Evolutionary conservation across 2,888 invertebrate genomes (phyloP), one percentile per base, ranked within the genome.

Genomic region (Globia sparganii): DNA sequence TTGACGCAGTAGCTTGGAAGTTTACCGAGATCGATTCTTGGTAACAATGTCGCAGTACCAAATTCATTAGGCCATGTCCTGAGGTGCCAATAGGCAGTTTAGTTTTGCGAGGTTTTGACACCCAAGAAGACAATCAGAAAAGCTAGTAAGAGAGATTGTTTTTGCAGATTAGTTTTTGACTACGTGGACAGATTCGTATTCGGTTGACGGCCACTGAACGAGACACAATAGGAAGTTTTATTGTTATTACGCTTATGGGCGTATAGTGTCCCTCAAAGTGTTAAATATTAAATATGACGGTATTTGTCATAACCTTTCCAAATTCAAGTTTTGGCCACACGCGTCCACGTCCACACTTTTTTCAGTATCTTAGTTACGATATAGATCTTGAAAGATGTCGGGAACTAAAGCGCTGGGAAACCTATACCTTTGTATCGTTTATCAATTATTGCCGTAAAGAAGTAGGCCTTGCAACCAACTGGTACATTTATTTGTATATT

Each of bases 1-100:
- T 28, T 58, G 78, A 53, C 72, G 65, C 65, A 79, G 49, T n/a
- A 46, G 49, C 3, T 46, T 28, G 34, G 6, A 28, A 9, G 31
- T 59, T 65, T 21, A 65, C 28, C 11, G 11, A 18, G 31, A n/a
- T 31, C 70, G 43, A 11, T 31, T 65, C 37, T 49, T 37, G 46
- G 46, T 37, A 15, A n/a, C 34, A n/a, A 59, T 5, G n/a, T 18
- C 31, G 25, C 21, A 15, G 21, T 34, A 25, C 1, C 4, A 34
- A 59, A 21, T 0, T 62, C 21, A 25, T 25, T 25, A 21, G 5
- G 25, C 25, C 25, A 25, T 53, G 9, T 53, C 53, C 11, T 53
- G 25, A 25, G 9, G 25, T 53, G 53, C 11, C 25, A 9, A 53
- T 53, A 53, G 1, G 53, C 0, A 53, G 53, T n/a, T 53, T 11